Base-by-base conservation (phyloP, 2,888 invertebrate species). In the Parnassius mnemosyne region DNA sequence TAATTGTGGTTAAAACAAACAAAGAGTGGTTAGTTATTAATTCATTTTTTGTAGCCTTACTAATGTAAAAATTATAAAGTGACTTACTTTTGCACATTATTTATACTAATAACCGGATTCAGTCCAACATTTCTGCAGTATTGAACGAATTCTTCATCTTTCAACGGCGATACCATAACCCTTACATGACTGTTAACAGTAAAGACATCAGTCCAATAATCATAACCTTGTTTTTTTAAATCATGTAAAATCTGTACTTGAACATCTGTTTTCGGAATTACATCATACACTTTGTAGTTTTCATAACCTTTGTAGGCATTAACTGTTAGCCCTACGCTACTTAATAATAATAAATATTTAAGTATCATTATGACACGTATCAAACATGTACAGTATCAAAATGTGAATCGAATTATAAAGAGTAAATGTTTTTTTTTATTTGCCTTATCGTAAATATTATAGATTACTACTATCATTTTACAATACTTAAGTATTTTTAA, bases 281-380 rank as follows among this genome's bases (percentile, higher is more conserved):
- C 79, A 66, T 92, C 84, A 67, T 92, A 93, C 12, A 94, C 92
- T 71, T 92, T 92, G 72, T 93, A 94, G 63, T 92, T 89, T 62
- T 93, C 87, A 70, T 91, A 94, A 59, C 86, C 80, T 62, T 69
- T 73, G 10, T 68, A 72, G 2, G 78, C 75, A 54, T 68, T 62
- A 25, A 66, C 63, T 65, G 63, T 54, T 67, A 54, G 1, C 25
- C 34, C 12, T 9, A 72, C 9, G 11, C 66, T 64, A 13, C 72
- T 42, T 10, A 76, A 25, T 7, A 57, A 25, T 25, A 71, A n/a
- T 7, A 68, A 25, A 56, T 64, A 53, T 55, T 62, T 64, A 25
- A 64, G 62, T 53, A 65, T 65, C 69, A 70, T 70, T 61, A 66
- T 71, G 13, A 13, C 9, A 13, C 46, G n/a, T 9, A 9, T 13